phyloP scores from a whole-genome alignment of 2,888 invertebrate species.

The Cephonodes hylas region DNA sequence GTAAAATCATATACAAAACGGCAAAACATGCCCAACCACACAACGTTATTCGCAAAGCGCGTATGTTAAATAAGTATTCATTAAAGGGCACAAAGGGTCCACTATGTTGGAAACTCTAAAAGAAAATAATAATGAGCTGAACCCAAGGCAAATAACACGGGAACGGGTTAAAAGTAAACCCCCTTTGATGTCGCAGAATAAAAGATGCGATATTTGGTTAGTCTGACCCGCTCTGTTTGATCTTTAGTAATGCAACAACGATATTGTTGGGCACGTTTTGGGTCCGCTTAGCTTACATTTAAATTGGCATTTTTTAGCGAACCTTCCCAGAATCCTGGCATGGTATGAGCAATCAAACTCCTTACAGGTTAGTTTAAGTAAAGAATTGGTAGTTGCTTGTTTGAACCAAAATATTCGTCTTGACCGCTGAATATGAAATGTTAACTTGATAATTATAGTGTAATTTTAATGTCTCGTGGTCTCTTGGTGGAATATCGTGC shows the following conservation, averaged over 20 bases:
- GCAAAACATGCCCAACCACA: background rate
- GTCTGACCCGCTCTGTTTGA: conserved; percentile 10
- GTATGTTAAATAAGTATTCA: conserved; percentile 1
- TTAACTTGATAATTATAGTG: too few species aligned
- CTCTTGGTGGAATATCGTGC: too few species aligned
- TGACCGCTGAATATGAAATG: too few species aligned
- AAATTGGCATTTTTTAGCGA: background rate
- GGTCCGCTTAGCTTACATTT: background rate
- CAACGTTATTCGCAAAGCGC: background rate
- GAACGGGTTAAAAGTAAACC: conserved; percentile 8
- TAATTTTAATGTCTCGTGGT: too few species aligned
- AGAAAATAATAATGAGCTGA: conserved; percentile 10
- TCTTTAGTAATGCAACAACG: conserved; percentile 13
- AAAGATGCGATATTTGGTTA: conserved; percentile 15
- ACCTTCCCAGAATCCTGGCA: too few species aligned
- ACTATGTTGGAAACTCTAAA: conserved; percentile 8
- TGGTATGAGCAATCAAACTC: too few species aligned
- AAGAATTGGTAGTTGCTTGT: too few species aligned
- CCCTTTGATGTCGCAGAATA: conserved; percentile 13
- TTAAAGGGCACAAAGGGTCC: conserved; percentile 2
- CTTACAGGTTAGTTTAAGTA: too few species aligned
- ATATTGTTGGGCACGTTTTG: background rate
- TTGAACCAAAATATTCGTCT: too few species aligned
- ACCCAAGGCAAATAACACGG: conserved; percentile 3
- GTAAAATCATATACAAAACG: background rate